Conservation (phyloP, 1,140 invertebrate genomes). For the Aleiodes sp. region DNA sequence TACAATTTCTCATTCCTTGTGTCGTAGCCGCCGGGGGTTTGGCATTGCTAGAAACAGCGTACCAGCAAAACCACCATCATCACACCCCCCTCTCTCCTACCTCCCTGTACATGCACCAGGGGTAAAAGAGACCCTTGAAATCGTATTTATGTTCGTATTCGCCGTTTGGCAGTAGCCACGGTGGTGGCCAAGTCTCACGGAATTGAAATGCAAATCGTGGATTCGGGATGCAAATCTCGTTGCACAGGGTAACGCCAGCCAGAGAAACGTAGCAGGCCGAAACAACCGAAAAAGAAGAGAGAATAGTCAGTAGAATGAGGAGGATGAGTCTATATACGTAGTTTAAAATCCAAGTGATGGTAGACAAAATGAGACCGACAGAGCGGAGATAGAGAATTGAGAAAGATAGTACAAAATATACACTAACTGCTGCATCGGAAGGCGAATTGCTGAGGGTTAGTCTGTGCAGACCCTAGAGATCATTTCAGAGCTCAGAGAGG, state of each 20-base stretch:
- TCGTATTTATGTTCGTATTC: constrained; percentile 63
- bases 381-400: no score
- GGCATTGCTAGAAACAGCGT: neutral
- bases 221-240: constrained; percentile 64
- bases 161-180: constrained; percentile 55
- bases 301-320: neutral
- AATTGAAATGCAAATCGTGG: constrained; percentile 66
- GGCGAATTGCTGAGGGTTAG: no score
- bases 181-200: constrained; percentile 52
- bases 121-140: constrained; percentile 46
- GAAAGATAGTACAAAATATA: no score
- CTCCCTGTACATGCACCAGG: constrained; percentile 21
- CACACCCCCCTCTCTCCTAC: neutral
- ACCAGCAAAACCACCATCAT: neutral
- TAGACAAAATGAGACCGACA: neutral
- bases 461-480: constrained; percentile 3
- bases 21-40: neutral
- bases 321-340: neutral
- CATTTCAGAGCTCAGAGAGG: constrained; percentile 28
- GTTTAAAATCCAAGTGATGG: neutral
- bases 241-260: constrained; percentile 60
- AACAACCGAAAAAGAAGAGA: constrained; percentile 8
- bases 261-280: constrained; percentile 37
- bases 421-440: no score
- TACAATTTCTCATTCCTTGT: neutral